Conservation (phyloP, 1,140 invertebrate genomes). For the Sarcophaga bullata region DNA sequence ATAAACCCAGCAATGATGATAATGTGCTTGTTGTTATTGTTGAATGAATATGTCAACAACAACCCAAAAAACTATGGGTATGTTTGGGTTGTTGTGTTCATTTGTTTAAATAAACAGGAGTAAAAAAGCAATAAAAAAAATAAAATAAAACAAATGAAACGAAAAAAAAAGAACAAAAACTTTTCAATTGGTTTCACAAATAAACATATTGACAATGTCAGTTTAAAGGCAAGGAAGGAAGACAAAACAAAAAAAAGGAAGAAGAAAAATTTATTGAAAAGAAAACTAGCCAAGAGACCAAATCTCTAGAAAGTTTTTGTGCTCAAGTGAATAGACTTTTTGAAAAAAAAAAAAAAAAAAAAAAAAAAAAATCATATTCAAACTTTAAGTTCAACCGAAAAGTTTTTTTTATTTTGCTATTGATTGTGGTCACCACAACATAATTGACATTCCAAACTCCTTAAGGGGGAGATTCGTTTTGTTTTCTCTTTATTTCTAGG, state of each 20-base stretch:
- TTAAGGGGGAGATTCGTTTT: conserved; percentile 19
- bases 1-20: too few relatives aligned
- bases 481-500: too few relatives aligned
- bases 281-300: too few relatives aligned
- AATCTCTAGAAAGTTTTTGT: too few relatives aligned
- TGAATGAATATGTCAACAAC: not conserved
- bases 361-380: not conserved
- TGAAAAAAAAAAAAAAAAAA: not conserved
- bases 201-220: conserved; percentile 30
- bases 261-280: too few relatives aligned
- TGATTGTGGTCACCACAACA: conserved; percentile 30
- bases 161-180: conserved; percentile 21
- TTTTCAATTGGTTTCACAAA: conserved; percentile 37
- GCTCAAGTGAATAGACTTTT: too few relatives aligned
- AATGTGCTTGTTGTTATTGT: not conserved
- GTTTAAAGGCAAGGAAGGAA: too few relatives aligned
- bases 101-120: too few relatives aligned
- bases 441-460: conserved; percentile 38
- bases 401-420: conserved; percentile 31
- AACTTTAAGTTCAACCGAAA: not conserved
- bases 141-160: not conserved
- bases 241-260: not conserved
- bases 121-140: not conserved
- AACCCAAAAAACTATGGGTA: too few relatives aligned
- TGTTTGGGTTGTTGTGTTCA: not conserved